Evolutionary conservation across 2,888 invertebrate species (phyloP), one percentile per base, ranked within the genome.

Genomic region (Diaperis boleti): DNA sequence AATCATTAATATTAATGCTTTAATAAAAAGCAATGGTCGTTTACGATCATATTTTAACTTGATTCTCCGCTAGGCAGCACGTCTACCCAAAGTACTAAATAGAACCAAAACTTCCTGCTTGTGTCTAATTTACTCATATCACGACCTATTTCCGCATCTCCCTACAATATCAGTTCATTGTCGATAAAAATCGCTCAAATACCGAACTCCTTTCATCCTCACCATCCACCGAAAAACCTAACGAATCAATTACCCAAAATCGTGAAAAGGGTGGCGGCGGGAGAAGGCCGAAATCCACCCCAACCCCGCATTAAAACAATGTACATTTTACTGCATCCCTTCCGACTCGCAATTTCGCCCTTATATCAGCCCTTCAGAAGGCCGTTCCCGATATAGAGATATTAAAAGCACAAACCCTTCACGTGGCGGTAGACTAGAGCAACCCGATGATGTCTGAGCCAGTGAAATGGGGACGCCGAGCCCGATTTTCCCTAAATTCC

Each of bases 401-500:
- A 60, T 60, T 52, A 60, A 52, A 50, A 52, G 50, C 50, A n/a
- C n/a, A 60, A 60, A 50, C 59, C 59, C 59, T 60, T 60, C 59
- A 60, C 57, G 47, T 57, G 42, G 47, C 55, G 26, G 13, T n/a
- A n/a, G n/a, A n/a, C n/a, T n/a, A n/a, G n/a, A n/a, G 35, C 56
- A 56, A 59, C 62, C 56, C 56, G 62, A 62, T 50, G 63, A 59
- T 35, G 63, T 45, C 52, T 52, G 18, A 31, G n/a, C n/a, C n/a
- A n/a, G n/a, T n/a, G n/a, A n/a, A n/a, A 63, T 44, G 52, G 63
- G 75, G 76, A 75, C n/a, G 74, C 74, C 72, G 65, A 67, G 65
- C 70, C 65, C 72, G 72, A 73, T 78, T 74, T 79, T 77, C 79
- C 79, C 76, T 75, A 78, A 79, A 79, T 77, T 76, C 74, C 68